phyloP scores from a whole-genome alignment of 2,888 invertebrate genomes.

The Dolichomitus sp. region DNA sequence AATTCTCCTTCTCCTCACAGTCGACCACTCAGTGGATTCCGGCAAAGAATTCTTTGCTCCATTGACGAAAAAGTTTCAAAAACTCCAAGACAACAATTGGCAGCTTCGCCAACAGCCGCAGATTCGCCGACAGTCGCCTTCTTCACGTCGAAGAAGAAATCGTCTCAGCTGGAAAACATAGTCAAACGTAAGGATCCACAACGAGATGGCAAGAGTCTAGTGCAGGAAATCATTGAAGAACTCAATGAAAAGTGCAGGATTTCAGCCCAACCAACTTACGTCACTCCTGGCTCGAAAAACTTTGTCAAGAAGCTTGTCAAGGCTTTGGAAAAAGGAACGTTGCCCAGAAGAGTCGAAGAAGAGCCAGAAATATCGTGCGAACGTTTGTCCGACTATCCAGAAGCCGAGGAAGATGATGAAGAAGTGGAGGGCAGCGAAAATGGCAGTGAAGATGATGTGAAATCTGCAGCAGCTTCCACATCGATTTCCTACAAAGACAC shows the following conservation, averaged over 20 bases:
- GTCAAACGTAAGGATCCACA: slow-evolving; percentile 59
- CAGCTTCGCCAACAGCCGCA: not conserved
- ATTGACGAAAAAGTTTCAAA: slow-evolving; percentile 21
- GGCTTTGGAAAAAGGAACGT: slow-evolving; percentile 69
- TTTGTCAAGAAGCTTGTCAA: slow-evolving; percentile 72
- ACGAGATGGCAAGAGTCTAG: slow-evolving; percentile 54
- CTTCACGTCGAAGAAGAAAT: slow-evolving; percentile 69
- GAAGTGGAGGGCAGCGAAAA: slow-evolving; percentile 45
- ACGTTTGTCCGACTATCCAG: not conserved
- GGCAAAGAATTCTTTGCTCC: slow-evolving; percentile 28
- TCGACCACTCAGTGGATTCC: slow-evolving; percentile 23
- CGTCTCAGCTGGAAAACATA: slow-evolving; percentile 70
- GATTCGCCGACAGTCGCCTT: slow-evolving; percentile 57
- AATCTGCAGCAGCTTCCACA: slow-evolving; percentile 67
- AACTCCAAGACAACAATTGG: not conserved
- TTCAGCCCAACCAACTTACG: slow-evolving; percentile 20
- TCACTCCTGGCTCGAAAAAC: slow-evolving; percentile 56
- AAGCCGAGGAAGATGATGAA: slow-evolving; percentile 15
- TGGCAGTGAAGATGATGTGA: slow-evolving; percentile 61
- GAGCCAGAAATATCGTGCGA: not conserved
- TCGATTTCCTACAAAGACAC: slow-evolving; percentile 71
- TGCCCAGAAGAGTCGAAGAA: not conserved
- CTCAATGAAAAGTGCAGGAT: slow-evolving; percentile 65
- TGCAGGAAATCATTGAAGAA: slow-evolving; percentile 73
- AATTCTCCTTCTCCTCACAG: not conserved